These are phyloP conservation scores for Pterostichus madidus DNA, from an alignment of 2,888 invertebrate genomes.

Conservation along the genomic window DNA sequence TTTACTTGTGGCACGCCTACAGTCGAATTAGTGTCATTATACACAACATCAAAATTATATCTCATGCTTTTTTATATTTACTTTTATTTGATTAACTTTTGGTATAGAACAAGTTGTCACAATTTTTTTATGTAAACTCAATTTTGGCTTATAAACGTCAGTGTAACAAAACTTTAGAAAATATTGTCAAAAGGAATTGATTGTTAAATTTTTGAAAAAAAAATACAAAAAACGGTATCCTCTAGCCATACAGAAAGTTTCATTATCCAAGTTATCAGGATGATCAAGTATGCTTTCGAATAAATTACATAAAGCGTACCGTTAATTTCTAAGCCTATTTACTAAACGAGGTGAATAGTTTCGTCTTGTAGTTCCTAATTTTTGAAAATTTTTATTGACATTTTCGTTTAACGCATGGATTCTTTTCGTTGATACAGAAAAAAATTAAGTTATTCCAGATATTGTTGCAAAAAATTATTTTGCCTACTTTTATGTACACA, in stretches of 20 bases:
- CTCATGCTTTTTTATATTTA: no score
- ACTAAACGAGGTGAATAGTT: constrained; percentile 68
- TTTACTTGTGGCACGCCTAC: no score
- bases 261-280: constrained; percentile 62
- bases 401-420: constrained; percentile 64
- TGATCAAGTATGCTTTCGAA: constrained; percentile 68
- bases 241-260: constrained; percentile 22
- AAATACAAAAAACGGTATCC: no score
- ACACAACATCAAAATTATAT: no score
- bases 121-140: no score
- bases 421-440: constrained; percentile 70
- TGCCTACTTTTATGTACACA: constrained; percentile 70
- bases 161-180: no score
- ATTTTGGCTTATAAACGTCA: no score
- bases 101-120: no score
- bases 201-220: no score
- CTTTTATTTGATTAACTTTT: no score
- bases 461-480: constrained; percentile 71
- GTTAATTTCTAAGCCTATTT: constrained; percentile 67
- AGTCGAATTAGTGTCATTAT: no score
- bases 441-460: constrained; percentile 71
- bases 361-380: constrained; percentile 68
- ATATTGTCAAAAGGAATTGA: no score
- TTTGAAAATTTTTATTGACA: constrained; percentile 67
- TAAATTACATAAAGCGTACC: constrained; percentile 64